A percentile compares a stretch with the other conserved stretches of the same genome.
These are phyloP conservation scores for Artibeus lituratus DNA, from an alignment of 2,797 vertebrate genomes.

Conservation along the genomic window DNA sequence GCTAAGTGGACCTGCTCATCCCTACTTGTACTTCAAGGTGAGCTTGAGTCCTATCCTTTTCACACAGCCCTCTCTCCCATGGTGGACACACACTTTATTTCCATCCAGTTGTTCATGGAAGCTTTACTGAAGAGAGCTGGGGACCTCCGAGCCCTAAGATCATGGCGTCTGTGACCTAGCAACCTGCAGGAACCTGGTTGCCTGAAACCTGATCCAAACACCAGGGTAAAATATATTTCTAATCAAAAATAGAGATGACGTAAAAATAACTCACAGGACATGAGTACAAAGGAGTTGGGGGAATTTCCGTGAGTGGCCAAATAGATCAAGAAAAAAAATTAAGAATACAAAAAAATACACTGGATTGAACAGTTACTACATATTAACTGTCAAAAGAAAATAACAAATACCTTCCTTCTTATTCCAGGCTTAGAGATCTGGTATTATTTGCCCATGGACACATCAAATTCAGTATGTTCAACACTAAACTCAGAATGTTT, in stretches of 20 bases:
- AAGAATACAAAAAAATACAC: neutral
- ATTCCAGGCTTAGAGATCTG: neutral
- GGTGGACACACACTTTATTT: neutral
- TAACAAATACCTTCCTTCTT: neutral
- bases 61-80: neutral
- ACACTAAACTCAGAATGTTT: neutral
- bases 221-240: neutral
- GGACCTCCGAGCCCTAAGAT: neutral
- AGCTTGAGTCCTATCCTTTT: neutral
- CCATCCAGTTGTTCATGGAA: neutral
- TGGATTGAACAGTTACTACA: neutral
- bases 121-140: neutral
- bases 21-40: neutral
- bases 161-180: neutral
- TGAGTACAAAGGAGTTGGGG: neutral
- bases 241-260: neutral
- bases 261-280: neutral
- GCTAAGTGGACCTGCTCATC: neutral
- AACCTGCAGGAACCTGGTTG: neutral
- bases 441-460: neutral
- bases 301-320: neutral
- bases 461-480: neutral
- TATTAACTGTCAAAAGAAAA: neutral
- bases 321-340: neutral
- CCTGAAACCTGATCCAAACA: neutral